These are phyloP conservation scores for Pantala flavescens DNA, from an alignment of 1,140 invertebrate genomes.

Conservation along the genomic window DNA sequence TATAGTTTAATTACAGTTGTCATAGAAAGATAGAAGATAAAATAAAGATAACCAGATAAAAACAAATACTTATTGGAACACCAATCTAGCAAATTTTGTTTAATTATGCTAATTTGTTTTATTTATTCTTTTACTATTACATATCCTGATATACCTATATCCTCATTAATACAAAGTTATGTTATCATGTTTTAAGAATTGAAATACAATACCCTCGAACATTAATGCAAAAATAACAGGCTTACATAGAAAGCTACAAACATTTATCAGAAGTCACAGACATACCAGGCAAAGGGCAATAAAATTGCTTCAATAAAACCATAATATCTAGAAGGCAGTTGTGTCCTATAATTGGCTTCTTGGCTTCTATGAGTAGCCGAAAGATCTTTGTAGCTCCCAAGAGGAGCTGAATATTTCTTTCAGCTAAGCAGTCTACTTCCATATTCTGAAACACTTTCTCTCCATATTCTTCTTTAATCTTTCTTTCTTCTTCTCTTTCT, in stretches of 20 bases:
- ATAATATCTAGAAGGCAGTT: conserved; percentile 61
- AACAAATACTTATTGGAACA: no score
- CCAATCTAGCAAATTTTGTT: no score
- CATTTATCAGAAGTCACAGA: conserved; percentile 16
- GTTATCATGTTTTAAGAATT: no score
- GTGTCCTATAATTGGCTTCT: conserved; percentile 65
- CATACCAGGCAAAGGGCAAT: conserved; percentile 50
- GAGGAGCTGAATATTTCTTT: conserved; percentile 41
- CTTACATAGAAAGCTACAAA: no score
- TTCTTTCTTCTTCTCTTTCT: neutral
- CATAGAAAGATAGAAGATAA: no score
- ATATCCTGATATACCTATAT: no score
- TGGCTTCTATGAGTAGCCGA: conserved; percentile 40
- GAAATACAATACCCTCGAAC: no score
- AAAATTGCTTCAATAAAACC: conserved; percentile 60
- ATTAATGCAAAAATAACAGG: no score
- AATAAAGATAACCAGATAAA: no score
- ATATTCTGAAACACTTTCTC: neutral
- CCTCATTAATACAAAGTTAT: no score
- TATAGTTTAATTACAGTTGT: neutral
- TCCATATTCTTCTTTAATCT: neutral
- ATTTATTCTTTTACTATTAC: no score
- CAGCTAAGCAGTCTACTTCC: conserved; percentile 23
- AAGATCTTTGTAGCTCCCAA: conserved; percentile 59
- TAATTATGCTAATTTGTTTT: no score